Percentiles rank a stretch among this genome's conserved stretches.
These are phyloP conservation scores for Troides helena DNA, from an alignment of 2,888 invertebrate species.

Conservation along the genomic window DNA sequence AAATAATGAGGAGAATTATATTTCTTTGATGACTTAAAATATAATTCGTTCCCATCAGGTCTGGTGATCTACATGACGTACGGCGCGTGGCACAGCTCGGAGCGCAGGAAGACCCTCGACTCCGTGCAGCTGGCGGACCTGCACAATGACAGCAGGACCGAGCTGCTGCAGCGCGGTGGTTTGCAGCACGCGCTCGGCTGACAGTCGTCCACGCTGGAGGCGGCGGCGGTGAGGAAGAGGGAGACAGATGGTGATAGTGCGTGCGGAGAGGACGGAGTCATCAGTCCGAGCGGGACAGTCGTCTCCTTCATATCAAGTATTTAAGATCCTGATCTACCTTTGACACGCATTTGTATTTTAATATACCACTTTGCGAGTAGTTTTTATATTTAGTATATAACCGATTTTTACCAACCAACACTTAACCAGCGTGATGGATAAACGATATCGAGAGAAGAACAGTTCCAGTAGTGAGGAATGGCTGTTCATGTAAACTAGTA, in stretches of 20 bases:
- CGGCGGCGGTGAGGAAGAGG: not conserved
- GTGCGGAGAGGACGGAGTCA: slow-evolving; percentile 20
- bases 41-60: not conserved
- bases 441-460: no score
- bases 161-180: slow-evolving; percentile 52
- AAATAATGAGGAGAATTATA: no score
- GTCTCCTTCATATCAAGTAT: slow-evolving; percentile 67
- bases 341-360: not conserved
- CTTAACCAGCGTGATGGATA: no score
- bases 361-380: no score
- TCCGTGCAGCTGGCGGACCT: slow-evolving; percentile 53
- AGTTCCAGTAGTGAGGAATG: no score
- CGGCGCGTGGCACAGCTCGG: slow-evolving; percentile 85
- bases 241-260: slow-evolving; percentile 14
- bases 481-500: no score
- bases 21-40: no score
- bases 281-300: slow-evolving; percentile 58
- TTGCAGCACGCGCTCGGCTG: slow-evolving; percentile 61
- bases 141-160: slow-evolving; percentile 65
- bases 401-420: no score
- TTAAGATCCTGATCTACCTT: slow-evolving; percentile 34
- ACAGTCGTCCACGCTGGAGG: slow-evolving; percentile 36
- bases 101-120: slow-evolving; percentile 60
- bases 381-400: not conserved
- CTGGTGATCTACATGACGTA: slow-evolving; percentile 79